Evolutionary conservation across 2,797 vertebrate genomes (phyloP).

Genomic region (Anisognathus igniventris): DNA sequence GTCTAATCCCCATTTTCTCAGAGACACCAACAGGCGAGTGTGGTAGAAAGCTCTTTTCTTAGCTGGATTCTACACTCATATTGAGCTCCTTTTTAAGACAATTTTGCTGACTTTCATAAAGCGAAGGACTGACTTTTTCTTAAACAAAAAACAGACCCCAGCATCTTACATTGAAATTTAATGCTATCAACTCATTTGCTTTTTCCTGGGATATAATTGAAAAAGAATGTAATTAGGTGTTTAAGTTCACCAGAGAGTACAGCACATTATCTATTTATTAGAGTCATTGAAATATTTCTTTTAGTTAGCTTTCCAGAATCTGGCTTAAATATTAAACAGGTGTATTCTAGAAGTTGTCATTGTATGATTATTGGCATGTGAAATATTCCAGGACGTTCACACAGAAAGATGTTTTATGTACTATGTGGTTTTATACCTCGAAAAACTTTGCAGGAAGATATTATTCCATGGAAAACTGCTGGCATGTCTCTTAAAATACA

Average conservation of each 20-base stretch:
- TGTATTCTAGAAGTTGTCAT: neutral
- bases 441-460: neutral
- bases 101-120: neutral
- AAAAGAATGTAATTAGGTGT: neutral
- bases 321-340: neutral
- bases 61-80: neutral
- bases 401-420: neutral
- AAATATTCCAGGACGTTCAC: neutral
- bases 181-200: neutral
- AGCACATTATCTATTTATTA: neutral
- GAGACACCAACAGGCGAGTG: neutral
- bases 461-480: neutral
- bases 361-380: neutral
- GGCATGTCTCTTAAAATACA: neutral
- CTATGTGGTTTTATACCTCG: fast-evolving
- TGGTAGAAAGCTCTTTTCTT: neutral
- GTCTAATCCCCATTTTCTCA: neutral
- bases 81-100: neutral
- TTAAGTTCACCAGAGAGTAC: neutral
- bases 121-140: neutral
- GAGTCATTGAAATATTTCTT: neutral
- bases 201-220: neutral
- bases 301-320: neutral
- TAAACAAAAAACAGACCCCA: neutral
- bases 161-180: neutral